phyloP scores from a whole-genome alignment of 2,797 vertebrate species.

The Sebastes itinus region DNA sequence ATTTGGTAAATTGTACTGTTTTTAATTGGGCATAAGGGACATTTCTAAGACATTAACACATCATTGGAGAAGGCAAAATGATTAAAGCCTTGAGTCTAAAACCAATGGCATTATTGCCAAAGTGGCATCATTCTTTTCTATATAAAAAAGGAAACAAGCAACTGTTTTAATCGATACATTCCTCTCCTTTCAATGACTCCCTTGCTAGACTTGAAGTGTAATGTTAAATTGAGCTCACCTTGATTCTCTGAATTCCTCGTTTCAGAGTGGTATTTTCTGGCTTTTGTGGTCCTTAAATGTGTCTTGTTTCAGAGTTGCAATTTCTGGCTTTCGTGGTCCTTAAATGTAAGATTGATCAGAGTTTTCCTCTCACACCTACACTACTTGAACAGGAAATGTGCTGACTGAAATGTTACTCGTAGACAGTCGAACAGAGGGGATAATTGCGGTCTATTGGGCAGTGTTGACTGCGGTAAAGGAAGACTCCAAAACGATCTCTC shows the following conservation, averaged over 20 bases:
- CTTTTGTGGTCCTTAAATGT: neutral
- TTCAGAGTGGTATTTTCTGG: neutral
- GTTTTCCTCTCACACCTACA: neutral
- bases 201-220: neutral
- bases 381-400: neutral
- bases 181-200: neutral
- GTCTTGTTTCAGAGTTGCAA: neutral
- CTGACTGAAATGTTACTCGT: neutral
- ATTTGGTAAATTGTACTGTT: neutral
- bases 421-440: neutral
- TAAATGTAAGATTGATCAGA: neutral
- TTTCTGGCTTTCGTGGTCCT: neutral
- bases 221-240: neutral
- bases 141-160: neutral
- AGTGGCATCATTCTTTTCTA: neutral
- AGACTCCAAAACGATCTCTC: neutral
- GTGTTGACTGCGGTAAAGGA: neutral
- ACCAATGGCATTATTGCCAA: neutral
- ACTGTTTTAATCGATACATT: neutral
- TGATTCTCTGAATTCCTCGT: neutral
- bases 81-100: slow-evolving; percentile 9
- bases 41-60: neutral
- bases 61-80: neutral
- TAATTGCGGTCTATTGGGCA: neutral
- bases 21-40: neutral